Evolutionary conservation across 2,113 vertebrate species (phyloP).

Genomic region (Phoenicopterus ruber): DNA sequence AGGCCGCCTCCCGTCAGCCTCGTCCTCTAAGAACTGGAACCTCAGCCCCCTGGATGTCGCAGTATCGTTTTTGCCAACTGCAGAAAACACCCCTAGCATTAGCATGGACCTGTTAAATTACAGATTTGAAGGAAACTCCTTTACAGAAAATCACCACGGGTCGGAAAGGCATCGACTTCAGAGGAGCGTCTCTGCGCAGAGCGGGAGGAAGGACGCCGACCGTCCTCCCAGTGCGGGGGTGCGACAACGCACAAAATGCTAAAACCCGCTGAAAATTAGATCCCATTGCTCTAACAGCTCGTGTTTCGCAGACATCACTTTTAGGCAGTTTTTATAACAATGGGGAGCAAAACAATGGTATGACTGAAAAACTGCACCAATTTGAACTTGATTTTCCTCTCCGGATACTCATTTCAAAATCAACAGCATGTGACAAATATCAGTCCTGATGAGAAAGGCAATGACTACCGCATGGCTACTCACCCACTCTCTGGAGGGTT

Average conservation of each 20-base stretch:
- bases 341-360: background rate
- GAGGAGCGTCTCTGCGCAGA: background rate
- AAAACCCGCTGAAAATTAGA: accelerated
- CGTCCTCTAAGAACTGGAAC: no score
- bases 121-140: background rate
- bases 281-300: background rate
- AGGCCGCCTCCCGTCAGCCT: background rate
- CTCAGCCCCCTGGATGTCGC: background rate
- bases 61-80: background rate
- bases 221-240: background rate
- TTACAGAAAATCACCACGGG: accelerated
- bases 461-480: background rate
- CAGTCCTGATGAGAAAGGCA: background rate
- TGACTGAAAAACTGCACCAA: background rate
- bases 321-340: background rate
- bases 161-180: background rate
- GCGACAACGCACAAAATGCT: background rate
- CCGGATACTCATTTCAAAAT: background rate
- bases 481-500: background rate
- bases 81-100: background rate
- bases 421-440: background rate
- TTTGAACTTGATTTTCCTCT: background rate
- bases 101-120: background rate
- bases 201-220: background rate
- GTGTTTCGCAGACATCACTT: background rate